Percentiles rank a stretch among this genome's conserved stretches.
Evolutionary conservation across 2,888 invertebrate species (phyloP).

Genomic region (Tuberolachnus salignus): DNA sequence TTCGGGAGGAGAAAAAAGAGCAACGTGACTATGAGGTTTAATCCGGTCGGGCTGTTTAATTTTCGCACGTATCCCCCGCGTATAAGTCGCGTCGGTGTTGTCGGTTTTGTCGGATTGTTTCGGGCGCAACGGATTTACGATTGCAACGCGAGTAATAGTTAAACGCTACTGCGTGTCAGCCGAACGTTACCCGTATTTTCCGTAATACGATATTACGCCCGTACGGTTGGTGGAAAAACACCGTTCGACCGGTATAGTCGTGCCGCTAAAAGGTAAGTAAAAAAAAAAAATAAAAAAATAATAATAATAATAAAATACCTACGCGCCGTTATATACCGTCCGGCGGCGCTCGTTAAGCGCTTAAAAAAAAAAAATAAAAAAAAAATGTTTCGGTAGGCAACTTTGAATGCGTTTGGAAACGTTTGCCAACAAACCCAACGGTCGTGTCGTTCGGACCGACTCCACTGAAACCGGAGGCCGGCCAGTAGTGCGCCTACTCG

Average conservation of each 20-base stretch:
- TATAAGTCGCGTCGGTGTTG: too few species aligned
- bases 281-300: background rate
- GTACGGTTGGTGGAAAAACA: background rate
- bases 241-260: background rate
- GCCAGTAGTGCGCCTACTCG: too few species aligned
- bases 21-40: too few species aligned
- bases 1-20: too few species aligned
- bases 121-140: too few species aligned
- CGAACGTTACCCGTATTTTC: background rate
- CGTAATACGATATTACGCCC: too few species aligned
- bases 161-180: background rate
- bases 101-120: background rate
- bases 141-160: background rate
- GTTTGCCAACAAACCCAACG: conserved; percentile 14
- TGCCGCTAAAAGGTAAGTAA: background rate
- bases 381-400: conserved; percentile 25
- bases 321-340: background rate
- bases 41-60: too few species aligned
- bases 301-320: too few species aligned
- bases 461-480: background rate
- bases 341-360: background rate
- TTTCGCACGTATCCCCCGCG: background rate
- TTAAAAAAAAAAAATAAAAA: background rate
- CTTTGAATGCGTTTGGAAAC: background rate
- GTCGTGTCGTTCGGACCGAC: background rate